These are phyloP conservation scores for Acholoe squamosa DNA, from an alignment of 2,888 invertebrate species.

Conservation along the genomic window DNA sequence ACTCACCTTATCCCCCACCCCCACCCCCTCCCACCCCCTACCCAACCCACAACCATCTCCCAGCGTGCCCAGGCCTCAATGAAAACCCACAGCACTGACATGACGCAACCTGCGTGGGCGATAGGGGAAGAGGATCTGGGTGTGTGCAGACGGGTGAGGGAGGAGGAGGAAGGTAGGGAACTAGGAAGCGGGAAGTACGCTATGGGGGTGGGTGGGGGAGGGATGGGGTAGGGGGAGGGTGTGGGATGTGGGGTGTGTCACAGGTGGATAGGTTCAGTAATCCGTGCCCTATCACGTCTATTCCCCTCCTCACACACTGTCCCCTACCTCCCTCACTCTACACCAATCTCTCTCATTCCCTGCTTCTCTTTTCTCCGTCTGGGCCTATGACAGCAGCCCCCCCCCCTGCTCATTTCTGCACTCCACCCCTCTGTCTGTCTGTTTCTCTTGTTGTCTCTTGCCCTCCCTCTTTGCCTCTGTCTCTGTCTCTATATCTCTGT, in stretches of 20 bases:
- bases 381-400: background rate
- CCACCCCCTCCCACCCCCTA: too few species aligned
- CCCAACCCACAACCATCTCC: too few species aligned
- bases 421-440: background rate
- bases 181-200: too few species aligned
- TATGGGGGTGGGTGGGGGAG: too few species aligned
- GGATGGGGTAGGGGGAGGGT: too few species aligned
- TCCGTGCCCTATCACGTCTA: too few species aligned
- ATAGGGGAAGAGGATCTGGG: background rate
- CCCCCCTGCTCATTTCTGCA: background rate
- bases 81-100: background rate
- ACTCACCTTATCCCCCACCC: too few species aligned
- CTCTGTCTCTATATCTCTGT: too few species aligned
- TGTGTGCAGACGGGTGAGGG: background rate
- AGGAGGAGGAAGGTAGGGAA: background rate
- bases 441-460: background rate
- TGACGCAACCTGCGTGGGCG: background rate
- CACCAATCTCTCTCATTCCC: too few species aligned
- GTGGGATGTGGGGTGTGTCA: too few species aligned
- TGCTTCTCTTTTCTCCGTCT: background rate
- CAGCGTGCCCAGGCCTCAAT: background rate
- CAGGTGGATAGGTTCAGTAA: too few species aligned
- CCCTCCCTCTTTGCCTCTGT: too few species aligned
- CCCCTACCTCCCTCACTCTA: background rate
- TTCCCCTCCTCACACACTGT: background rate